Evolutionary conservation across 2,888 invertebrate species (phyloP).

Genomic region (Campoplex capitator): DNA sequence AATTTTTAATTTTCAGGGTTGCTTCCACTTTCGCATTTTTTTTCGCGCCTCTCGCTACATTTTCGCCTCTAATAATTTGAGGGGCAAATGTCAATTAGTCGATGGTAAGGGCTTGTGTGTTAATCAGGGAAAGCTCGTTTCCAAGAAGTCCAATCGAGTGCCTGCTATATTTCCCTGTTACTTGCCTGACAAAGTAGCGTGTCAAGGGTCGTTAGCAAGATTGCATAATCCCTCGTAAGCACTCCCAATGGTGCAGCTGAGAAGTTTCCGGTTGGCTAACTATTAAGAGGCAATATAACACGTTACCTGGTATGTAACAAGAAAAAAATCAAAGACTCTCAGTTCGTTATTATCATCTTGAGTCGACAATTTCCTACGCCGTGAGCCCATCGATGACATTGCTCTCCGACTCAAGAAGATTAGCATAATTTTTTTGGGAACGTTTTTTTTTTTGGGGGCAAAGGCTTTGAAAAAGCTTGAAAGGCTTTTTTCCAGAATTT

Average conservation of each 20-base stretch:
- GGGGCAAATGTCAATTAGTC: slow-evolving; percentile 31
- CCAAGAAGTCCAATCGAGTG: slow-evolving; percentile 48
- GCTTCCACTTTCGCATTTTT: background rate
- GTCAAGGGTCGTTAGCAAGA: slow-evolving; percentile 76
- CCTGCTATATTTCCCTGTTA: slow-evolving; percentile 25
- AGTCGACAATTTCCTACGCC: background rate
- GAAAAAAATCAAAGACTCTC: background rate
- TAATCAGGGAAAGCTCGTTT: slow-evolving; percentile 52
- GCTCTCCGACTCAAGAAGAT: background rate
- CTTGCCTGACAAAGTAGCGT: slow-evolving; percentile 67
- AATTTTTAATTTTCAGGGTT: slow-evolving; percentile 11
- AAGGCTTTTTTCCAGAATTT: background rate
- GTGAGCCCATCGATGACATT: background rate
- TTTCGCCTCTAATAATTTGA: slow-evolving; percentile 31
- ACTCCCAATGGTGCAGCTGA: slow-evolving; percentile 68
- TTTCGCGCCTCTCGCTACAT: slow-evolving; percentile 2
- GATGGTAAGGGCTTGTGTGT: slow-evolving; percentile 30
- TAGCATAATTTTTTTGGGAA: background rate
- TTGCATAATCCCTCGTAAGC: slow-evolving; percentile 74
- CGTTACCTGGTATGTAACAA: slow-evolving; percentile 25
- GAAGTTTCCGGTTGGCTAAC: slow-evolving; percentile 52
- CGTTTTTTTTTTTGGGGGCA: too few species aligned
- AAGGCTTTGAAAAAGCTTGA: too few species aligned
- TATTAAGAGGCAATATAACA: slow-evolving; percentile 49
- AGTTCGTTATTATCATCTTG: background rate